These are phyloP conservation scores for Buceros bicornis DNA, from an alignment of 2,797 vertebrate species.

Conservation along the genomic window DNA sequence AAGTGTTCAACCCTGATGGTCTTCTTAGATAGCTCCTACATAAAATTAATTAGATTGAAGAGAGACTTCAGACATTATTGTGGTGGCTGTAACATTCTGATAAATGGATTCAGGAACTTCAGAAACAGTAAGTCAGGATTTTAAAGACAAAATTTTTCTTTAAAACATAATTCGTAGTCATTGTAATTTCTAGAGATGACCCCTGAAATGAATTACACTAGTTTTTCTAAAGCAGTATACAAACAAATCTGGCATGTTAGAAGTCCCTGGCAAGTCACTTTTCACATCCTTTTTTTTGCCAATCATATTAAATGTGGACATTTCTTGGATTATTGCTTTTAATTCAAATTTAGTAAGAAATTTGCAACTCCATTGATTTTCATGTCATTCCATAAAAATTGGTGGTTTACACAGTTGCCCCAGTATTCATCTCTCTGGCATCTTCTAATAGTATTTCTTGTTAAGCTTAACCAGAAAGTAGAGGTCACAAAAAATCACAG, in stretches of 20 bases:
- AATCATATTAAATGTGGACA: not conserved
- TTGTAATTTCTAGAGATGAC: not conserved
- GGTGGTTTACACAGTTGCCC: not conserved
- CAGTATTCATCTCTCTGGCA: not conserved
- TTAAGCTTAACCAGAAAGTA: not conserved
- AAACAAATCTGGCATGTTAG: not conserved
- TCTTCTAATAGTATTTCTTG: not conserved
- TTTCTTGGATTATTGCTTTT: not conserved
- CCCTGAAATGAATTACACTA: not conserved
- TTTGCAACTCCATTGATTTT: not conserved
- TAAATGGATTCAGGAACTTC: not conserved
- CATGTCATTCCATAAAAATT: not conserved
- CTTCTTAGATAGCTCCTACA: not conserved
- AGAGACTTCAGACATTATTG: not conserved
- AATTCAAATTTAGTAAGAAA: not conserved
- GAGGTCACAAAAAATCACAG: not conserved
- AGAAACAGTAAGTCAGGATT: not conserved
- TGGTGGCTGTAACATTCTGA: not conserved
- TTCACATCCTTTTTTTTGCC: not conserved
- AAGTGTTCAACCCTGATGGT: not conserved
- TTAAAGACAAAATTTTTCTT: not conserved
- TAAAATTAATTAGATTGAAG: not conserved
- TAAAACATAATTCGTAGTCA: not conserved
- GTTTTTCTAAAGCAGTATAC: not conserved
- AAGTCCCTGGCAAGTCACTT: not conserved